A percentile compares a stretch with the other conserved stretches of the same genome.
Evolutionary conservation across 1,140 invertebrate species (phyloP).

Genomic region (Pseudomyrmex gracilis): DNA sequence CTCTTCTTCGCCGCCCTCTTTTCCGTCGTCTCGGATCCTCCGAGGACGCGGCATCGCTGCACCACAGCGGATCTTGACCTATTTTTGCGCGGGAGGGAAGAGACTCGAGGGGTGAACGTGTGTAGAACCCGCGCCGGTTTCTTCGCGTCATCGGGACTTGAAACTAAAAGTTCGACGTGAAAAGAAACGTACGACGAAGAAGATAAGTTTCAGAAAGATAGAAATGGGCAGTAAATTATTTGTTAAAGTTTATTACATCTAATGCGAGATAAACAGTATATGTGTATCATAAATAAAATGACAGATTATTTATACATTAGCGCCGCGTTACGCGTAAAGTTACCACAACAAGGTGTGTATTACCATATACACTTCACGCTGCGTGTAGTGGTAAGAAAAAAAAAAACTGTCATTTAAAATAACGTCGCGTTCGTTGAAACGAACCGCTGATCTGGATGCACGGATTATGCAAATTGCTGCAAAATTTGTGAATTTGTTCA

Average conservation of each 20-base stretch:
- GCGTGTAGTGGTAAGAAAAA: not conserved
- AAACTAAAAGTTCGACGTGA: not conserved
- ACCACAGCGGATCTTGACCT: slow-evolving; percentile 63
- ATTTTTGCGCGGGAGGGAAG: slow-evolving; percentile 61
- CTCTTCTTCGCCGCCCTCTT: slow-evolving; percentile 43
- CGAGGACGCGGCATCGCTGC: slow-evolving; percentile 50
- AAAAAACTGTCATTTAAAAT: too few relatives aligned
- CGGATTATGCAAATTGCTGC: not conserved
- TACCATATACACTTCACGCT: too few relatives aligned
- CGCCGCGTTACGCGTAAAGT: too few relatives aligned
- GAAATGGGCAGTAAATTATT: not conserved
- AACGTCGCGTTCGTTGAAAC: not conserved
- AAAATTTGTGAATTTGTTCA: not conserved
- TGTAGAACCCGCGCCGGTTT: not conserved
- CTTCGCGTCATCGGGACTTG: slow-evolving; percentile 1
- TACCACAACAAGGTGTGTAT: too few relatives aligned
- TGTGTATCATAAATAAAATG: too few relatives aligned
- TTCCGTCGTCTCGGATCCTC: slow-evolving; percentile 48
- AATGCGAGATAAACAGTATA: not conserved
- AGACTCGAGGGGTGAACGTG: slow-evolving; percentile 14
- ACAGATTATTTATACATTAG: too few relatives aligned
- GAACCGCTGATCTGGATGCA: not conserved
- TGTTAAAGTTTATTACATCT: not conserved
- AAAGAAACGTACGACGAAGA: not conserved
- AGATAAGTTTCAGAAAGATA: not conserved